A percentile compares a stretch with the other conserved stretches of the same genome.
phyloP scores from a whole-genome alignment of 1,140 invertebrate genomes.

The Ooceraea biroi region DNA sequence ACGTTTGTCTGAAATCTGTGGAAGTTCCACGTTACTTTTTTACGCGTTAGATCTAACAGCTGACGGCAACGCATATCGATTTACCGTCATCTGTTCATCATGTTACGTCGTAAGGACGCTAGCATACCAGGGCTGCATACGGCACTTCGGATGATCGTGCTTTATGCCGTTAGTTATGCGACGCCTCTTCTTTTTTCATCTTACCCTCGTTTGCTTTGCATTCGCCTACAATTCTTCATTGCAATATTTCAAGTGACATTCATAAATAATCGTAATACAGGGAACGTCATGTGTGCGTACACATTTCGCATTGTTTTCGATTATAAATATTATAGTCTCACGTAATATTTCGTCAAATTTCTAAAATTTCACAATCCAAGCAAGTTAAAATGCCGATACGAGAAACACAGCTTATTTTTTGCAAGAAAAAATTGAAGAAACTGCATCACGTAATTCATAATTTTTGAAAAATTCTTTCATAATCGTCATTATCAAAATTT shows the following conservation, averaged over 20 bases:
- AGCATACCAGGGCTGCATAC: slow-evolving; percentile 83
- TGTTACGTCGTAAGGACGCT: slow-evolving; percentile 85
- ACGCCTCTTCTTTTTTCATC: slow-evolving; percentile 50
- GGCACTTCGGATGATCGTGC: slow-evolving; percentile 60
- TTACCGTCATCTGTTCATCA: slow-evolving; percentile 85
- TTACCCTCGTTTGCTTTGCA: neutral
- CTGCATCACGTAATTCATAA: too few relatives aligned
- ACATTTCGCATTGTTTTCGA: neutral
- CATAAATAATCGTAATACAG: neutral
- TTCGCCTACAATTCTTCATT: neutral
- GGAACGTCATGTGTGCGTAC: too few relatives aligned
- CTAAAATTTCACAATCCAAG: neutral
- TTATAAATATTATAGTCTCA: too few relatives aligned
- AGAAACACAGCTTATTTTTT: neutral
- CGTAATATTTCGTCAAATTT: neutral
- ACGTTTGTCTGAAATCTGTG: slow-evolving; percentile 2
- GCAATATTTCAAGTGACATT: neutral
- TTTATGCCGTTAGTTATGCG: slow-evolving; percentile 41
- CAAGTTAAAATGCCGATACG: neutral
- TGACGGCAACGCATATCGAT: slow-evolving; percentile 81
- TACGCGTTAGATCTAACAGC: slow-evolving; percentile 9
- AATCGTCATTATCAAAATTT: neutral
- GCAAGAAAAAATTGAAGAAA: neutral
- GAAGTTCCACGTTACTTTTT: neutral
- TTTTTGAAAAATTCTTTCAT: too few relatives aligned